These are phyloP conservation scores for Carassius gibelio DNA, from an alignment of 2,113 vertebrate species.

Conservation along the genomic window DNA sequence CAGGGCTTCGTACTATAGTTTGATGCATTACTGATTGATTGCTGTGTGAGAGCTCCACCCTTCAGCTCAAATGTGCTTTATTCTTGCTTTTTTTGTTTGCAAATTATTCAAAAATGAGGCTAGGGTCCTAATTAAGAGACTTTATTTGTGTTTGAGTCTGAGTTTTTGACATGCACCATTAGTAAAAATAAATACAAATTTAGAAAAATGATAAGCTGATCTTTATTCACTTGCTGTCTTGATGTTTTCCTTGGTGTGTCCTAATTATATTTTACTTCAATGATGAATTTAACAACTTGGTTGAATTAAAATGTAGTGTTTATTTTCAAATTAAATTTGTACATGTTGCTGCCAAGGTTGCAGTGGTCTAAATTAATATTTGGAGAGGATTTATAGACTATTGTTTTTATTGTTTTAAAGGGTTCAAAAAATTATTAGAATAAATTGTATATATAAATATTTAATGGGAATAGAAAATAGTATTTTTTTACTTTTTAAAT, in stretches of 20 bases:
- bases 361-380: background rate
- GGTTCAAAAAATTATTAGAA: no score
- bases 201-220: no score
- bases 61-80: conserved; percentile 25
- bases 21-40: conserved; percentile 52
- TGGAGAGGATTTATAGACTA: no score
- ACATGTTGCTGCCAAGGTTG: background rate
- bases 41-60: conserved; percentile 39
- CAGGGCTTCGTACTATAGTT: conserved; percentile 40
- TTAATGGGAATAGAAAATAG: no score
- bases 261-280: no score
- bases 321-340: background rate
- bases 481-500: no score
- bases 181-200: no score
- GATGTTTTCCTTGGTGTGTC: no score
- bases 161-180: background rate
- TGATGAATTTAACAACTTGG: no score
- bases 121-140: background rate
- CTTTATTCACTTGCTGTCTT: no score
- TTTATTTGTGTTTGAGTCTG: background rate
- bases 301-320: background rate
- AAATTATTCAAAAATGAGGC: conserved; percentile 21
- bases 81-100: background rate
- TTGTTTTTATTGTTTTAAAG: no score
- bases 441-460: no score